These are phyloP conservation scores for Nixonia krombeini DNA, from an alignment of 1,140 invertebrate genomes.

Conservation along the genomic window DNA sequence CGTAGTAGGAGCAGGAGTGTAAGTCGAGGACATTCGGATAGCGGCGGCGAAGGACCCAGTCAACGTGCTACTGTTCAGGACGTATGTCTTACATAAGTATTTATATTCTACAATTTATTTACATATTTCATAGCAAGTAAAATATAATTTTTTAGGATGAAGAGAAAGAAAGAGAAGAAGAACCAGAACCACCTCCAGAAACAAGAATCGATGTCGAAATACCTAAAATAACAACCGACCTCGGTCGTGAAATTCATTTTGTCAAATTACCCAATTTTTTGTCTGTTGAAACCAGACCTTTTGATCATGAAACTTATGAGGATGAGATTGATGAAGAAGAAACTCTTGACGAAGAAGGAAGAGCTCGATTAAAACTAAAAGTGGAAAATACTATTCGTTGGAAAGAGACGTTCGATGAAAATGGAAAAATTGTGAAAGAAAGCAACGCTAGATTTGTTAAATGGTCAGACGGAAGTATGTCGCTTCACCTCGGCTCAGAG, in stretches of 20 bases:
- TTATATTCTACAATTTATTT: no score
- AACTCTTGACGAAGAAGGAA: slow-evolving; percentile 96
- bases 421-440: slow-evolving; percentile 88
- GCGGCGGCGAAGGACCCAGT: slow-evolving; percentile 60
- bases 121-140: no score
- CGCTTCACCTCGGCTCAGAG: slow-evolving; percentile 96
- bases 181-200: slow-evolving; percentile 86
- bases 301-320: slow-evolving; percentile 95
- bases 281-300: slow-evolving; percentile 93
- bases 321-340: slow-evolving; percentile 99
- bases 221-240: slow-evolving; percentile 92
- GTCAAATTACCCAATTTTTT: slow-evolving; percentile 95
- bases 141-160: slow-evolving; percentile 61
- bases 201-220: slow-evolving; percentile 97
- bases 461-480: slow-evolving; percentile 99
- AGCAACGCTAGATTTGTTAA: slow-evolving; percentile 96
- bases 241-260: slow-evolving; percentile 94
- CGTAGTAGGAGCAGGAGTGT: slow-evolving; percentile 58
- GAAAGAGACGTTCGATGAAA: slow-evolving; percentile 88
- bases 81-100: no score
- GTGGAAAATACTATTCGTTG: slow-evolving; percentile 98
- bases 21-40: slow-evolving; percentile 63
- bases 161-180: slow-evolving; percentile 79
- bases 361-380: slow-evolving; percentile 91
- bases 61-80: slow-evolving; percentile 64